These are phyloP conservation scores for Cantharis flavilabris DNA, from an alignment of 2,888 invertebrate genomes.

Conservation along the genomic window DNA sequence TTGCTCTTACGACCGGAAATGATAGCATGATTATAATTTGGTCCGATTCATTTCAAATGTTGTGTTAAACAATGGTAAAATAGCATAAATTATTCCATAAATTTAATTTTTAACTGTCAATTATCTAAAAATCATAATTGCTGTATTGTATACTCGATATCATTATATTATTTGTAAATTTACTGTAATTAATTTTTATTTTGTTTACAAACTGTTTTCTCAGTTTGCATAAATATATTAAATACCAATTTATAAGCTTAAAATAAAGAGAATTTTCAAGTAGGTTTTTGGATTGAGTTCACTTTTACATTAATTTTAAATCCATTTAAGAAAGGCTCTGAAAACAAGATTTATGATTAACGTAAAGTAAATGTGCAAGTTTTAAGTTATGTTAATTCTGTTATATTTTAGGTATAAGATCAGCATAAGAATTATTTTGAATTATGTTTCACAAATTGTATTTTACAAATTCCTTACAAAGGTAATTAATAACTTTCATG, in stretches of 20 bases:
- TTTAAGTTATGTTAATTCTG: neutral
- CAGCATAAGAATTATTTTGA: neutral
- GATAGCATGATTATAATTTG: too few relatives aligned
- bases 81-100: neutral
- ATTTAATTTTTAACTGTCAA: neutral
- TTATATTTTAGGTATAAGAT: neutral
- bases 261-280: constrained; percentile 8
- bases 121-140: neutral
- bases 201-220: neutral
- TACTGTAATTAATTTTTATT: neutral
- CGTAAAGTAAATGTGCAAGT: neutral
- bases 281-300: neutral
- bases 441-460: neutral
- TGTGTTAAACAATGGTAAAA: too few relatives aligned
- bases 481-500: neutral
- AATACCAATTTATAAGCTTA: constrained; percentile 3
- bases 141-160: neutral
- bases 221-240: neutral
- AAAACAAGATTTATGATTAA: constrained; percentile 4
- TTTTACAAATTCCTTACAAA: neutral
- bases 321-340: neutral
- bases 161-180: neutral
- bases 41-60: too few relatives aligned
- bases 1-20: too few relatives aligned
- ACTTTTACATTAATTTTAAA: constrained; percentile 11